Conservation (phyloP, 2,888 invertebrate genomes). For the Mythimna vitellina region DNA sequence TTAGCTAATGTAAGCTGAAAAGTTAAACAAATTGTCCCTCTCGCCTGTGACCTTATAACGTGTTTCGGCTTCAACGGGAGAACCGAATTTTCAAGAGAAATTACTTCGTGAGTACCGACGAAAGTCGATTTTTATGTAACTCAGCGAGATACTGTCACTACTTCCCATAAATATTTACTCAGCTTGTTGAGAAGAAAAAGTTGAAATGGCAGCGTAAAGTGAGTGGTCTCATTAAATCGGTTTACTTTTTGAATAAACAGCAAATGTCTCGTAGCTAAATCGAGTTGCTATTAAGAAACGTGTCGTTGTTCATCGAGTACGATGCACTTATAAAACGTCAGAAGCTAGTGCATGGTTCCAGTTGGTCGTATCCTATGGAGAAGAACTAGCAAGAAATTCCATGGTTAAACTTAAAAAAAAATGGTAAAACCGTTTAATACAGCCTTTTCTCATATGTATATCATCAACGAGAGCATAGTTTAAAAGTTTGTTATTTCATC, state of each 20-base stretch:
- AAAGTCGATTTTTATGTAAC: slow-evolving; percentile 49
- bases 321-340: too few relatives aligned
- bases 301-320: slow-evolving; percentile 23
- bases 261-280: slow-evolving; percentile 10
- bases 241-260: slow-evolving; percentile 10
- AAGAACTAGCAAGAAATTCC: too few relatives aligned
- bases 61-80: slow-evolving; percentile 42
- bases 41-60: slow-evolving; percentile 65
- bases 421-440: too few relatives aligned
- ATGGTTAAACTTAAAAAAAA: too few relatives aligned
- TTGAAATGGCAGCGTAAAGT: slow-evolving; percentile 22
- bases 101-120: slow-evolving; percentile 29
- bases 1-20: slow-evolving; percentile 84
- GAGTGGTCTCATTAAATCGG: slow-evolving; percentile 16
- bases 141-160: slow-evolving; percentile 37
- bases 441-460: too few relatives aligned
- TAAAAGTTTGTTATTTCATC: too few relatives aligned
- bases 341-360: too few relatives aligned
- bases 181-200: slow-evolving; percentile 10
- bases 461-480: too few relatives aligned
- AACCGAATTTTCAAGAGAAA: slow-evolving; percentile 51
- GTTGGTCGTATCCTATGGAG: too few relatives aligned
- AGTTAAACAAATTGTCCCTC: slow-evolving; percentile 83
- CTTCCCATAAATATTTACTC: slow-evolving; percentile 39
- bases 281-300: slow-evolving; percentile 22